Percentiles rank a stretch among this genome's conserved stretches.
These are phyloP conservation scores for Drosophila nigromelanica DNA, from an alignment of 1,140 invertebrate genomes.

Conservation along the genomic window DNA sequence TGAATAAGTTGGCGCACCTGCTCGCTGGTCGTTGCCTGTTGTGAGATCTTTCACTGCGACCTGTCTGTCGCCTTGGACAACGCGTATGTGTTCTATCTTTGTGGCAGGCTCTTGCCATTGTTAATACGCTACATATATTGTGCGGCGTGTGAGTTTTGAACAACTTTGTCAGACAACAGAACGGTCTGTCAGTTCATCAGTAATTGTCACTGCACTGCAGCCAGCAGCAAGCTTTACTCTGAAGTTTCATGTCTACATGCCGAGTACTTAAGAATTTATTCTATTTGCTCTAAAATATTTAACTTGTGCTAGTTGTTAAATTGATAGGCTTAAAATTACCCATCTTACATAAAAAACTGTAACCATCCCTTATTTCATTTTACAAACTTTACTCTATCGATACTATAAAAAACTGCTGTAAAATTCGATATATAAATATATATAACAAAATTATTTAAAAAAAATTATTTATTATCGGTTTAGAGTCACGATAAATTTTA, in stretches of 20 bases:
- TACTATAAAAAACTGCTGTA: too few relatives aligned
- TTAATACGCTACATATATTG: conserved; percentile 40
- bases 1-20: conserved; percentile 79
- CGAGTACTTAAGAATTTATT: not conserved
- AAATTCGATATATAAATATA: too few relatives aligned
- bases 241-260: not conserved
- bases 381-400: not conserved
- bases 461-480: not conserved
- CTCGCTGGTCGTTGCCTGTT: conserved; percentile 59
- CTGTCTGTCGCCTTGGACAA: conserved; percentile 42
- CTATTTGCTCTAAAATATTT: not conserved
- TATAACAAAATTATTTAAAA: too few relatives aligned
- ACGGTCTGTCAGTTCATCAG: conserved; percentile 3
- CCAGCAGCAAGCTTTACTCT: not conserved
- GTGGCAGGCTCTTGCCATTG: conserved; percentile 34
- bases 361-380: not conserved
- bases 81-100: conserved; percentile 70
- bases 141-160: conserved; percentile 12
- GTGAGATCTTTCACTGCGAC: conserved; percentile 38
- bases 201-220: conserved; percentile 5
- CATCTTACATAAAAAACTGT: too few relatives aligned
- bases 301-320: too few relatives aligned
- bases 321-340: too few relatives aligned
- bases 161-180: conserved; percentile 13
- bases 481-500: too few relatives aligned